Evolutionary conservation across 2,797 vertebrate species (phyloP).

Genomic region (Siniperca scherzeri): DNA sequence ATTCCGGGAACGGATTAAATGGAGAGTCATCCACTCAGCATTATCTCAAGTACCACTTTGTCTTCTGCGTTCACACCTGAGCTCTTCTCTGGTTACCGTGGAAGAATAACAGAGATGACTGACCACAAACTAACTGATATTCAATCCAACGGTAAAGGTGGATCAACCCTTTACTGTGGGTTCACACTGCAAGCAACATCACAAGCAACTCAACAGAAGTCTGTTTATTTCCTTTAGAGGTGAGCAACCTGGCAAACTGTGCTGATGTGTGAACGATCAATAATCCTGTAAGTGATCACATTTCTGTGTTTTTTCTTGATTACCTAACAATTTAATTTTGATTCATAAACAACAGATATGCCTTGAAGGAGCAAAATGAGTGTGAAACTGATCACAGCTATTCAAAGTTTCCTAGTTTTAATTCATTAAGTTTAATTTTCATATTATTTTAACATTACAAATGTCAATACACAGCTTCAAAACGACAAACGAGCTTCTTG

Average conservation of each 20-base stretch:
- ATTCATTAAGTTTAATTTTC: background rate
- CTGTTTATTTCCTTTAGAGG: background rate
- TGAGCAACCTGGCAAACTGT: background rate
- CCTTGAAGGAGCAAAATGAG: background rate
- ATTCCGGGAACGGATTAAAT: slow-evolving; percentile 57
- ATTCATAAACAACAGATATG: background rate
- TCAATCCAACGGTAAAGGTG: background rate
- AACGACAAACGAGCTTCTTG: background rate
- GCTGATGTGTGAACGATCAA: too few species aligned
- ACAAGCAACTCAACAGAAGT: background rate
- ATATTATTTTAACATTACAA: background rate
- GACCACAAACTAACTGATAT: background rate
- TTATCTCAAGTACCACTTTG: slow-evolving; percentile 42
- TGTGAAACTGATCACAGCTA: background rate
- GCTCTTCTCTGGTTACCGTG: background rate
- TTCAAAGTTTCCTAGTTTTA: background rate
- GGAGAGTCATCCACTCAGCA: slow-evolving; percentile 17
- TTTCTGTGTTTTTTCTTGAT: background rate
- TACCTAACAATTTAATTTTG: background rate
- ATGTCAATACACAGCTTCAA: background rate
- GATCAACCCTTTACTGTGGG: too few species aligned
- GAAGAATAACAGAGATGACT: background rate
- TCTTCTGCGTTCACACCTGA: slow-evolving; percentile 36
- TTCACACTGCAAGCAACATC: slow-evolving; percentile 13
- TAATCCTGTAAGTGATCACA: background rate